Base-by-base conservation (phyloP, 92 coral and sea anemone genomes). In the Epizoanthus fatuus region DNA sequence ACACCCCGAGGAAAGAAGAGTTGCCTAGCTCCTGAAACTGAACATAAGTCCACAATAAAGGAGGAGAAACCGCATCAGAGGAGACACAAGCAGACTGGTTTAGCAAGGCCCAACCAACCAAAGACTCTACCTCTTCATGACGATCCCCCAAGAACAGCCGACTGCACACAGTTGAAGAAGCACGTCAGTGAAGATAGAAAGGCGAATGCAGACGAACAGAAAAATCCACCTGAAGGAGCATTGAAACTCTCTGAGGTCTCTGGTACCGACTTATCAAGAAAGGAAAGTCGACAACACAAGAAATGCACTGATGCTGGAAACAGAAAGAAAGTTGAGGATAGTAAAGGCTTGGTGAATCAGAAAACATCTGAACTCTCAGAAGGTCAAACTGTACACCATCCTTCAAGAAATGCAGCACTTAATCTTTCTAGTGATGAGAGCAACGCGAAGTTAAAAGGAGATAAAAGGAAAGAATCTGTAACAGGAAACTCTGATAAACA, bases 321-420 rank as follows among this genome's bases (percentile, higher is more conserved):
- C 47, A 14, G 70, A 42, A 65, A 40, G 29, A 53, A 44, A 44
- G 35, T 52, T 58, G 35, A n/a, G n/a, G 25, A 45, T 29, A 57
- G 7, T 44, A 57, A 62, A 69, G 74, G 68, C 55, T 9, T 38
- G n/a, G 13, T 15, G 16, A 49, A 1, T 49, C 9, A 49, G 53
- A 55, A 81, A 68, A 38, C 11, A 4, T 42, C 47, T 72, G 49
- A 49, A 38, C 39, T 22, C 25, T 56, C 76, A 74, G 44, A 66
- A 32, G 20, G 7, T 56, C 49, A 17, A 40, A 60, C 9, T 60
- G 58, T 59, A 22, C 82, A 20, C 11, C 5, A 19, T 17, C 29
- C 39, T 4, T 17, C 57, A 13, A 59, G 6, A n/a, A 77, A 5
- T 17, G 14, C 70, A 19, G 59, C 37, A 20, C 58, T 8, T 70